Conservation (phyloP, 2,888 invertebrate species). For the Zygaena filipendulae region DNA sequence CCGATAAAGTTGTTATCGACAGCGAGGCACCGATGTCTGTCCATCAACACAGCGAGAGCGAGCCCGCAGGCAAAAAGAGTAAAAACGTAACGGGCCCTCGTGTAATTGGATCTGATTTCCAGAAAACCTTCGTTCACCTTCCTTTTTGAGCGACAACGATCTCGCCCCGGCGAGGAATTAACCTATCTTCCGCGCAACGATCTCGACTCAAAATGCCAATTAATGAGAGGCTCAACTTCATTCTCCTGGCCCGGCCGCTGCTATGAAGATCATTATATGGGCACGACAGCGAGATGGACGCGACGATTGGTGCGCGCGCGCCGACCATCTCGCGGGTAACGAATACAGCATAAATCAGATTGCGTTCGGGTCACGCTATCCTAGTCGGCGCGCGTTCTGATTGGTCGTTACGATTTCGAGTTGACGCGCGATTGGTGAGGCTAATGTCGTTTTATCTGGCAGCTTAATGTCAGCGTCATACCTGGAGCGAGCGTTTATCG, state of each 20-base stretch:
- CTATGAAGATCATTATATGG: slow-evolving; percentile 69
- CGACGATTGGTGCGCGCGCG: slow-evolving; percentile 60
- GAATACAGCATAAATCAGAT: slow-evolving; percentile 60
- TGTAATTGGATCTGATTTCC: slow-evolving; percentile 70
- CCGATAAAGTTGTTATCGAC: too few relatives aligned
- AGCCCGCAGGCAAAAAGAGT: slow-evolving; percentile 54
- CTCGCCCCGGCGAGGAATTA: slow-evolving; percentile 63
- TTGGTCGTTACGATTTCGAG: slow-evolving; percentile 53
- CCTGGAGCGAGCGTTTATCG: slow-evolving; percentile 48
- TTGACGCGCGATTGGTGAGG: slow-evolving; percentile 55
- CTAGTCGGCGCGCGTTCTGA: slow-evolving; percentile 51
- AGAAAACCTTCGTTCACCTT: slow-evolving; percentile 64
- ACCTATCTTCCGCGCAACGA: slow-evolving; percentile 66
- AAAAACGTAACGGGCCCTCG: slow-evolving; percentile 62
- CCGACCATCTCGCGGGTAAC: slow-evolving; percentile 63
- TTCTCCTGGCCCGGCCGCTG: slow-evolving; percentile 65
- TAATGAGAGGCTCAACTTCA: slow-evolving; percentile 69
- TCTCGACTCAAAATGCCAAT: slow-evolving; percentile 69
- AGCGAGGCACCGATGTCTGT: slow-evolving; percentile 26
- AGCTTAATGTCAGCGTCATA: slow-evolving; percentile 55
- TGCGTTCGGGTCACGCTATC: slow-evolving; percentile 67
- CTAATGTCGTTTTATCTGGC: slow-evolving; percentile 49
- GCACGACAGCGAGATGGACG: slow-evolving; percentile 68
- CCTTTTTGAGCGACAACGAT: slow-evolving; percentile 67
- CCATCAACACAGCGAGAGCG: slow-evolving; percentile 50